A percentile compares a stretch with the other conserved stretches of the same genome.
Evolutionary conservation across 2,113 vertebrate genomes (phyloP).

Genomic region (Hiodon tergisus): DNA sequence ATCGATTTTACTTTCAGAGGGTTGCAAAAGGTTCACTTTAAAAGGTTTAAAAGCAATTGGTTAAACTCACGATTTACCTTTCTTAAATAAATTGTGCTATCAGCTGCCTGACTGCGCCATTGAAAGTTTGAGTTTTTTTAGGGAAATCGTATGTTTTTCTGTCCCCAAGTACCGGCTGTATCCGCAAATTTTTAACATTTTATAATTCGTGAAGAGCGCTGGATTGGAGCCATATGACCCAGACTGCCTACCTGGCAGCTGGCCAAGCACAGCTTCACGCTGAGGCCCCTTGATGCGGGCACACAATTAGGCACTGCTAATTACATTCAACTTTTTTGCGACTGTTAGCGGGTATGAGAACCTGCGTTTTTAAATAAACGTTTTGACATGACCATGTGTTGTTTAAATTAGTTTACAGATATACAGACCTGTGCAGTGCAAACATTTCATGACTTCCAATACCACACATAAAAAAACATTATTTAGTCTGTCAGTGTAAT

Average conservation of each 20-base stretch:
- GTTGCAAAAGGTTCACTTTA: too few relatives aligned
- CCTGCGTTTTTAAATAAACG: background rate
- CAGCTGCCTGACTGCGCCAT: too few relatives aligned
- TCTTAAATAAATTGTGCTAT: too few relatives aligned
- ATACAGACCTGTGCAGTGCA: background rate
- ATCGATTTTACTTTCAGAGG: too few relatives aligned
- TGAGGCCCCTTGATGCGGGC: conserved; percentile 32
- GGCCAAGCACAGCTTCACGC: conserved; percentile 40
- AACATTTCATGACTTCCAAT: background rate
- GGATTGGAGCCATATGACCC: conserved; percentile 52
- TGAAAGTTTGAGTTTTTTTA: too few relatives aligned
- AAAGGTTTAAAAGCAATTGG: too few relatives aligned
- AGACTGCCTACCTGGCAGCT: conserved; percentile 49
- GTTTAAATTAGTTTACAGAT: background rate
- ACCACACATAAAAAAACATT: background rate
- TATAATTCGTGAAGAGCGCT: conserved; percentile 48
- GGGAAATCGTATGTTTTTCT: background rate
- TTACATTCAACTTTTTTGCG: background rate
- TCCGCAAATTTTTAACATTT: conserved; percentile 41
- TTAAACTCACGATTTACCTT: too few relatives aligned
- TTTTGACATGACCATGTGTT: conserved; percentile 5
- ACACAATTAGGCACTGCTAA: conserved; percentile 22
- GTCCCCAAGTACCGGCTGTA: conserved; percentile 26
- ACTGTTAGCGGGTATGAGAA: background rate
- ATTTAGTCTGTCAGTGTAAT: too few relatives aligned